Evolutionary conservation across 1,140 invertebrate species (phyloP).

Genomic region (Drosophila sturtevanti): DNA sequence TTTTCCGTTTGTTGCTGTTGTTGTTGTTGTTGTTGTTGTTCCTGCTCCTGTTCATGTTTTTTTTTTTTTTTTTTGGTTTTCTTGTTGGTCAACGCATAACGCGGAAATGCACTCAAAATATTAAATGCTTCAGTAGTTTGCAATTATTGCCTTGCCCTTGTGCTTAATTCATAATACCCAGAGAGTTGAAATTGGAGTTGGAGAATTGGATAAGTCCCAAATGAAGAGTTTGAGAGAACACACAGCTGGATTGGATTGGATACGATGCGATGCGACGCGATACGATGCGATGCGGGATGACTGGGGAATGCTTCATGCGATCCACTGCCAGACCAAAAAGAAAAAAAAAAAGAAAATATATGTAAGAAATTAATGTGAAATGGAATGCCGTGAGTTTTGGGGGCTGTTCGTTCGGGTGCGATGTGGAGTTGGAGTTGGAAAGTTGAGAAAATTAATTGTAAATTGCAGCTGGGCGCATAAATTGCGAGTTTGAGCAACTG

Average conservation of each 20-base stretch:
- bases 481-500: neutral
- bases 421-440: neutral
- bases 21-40: neutral
- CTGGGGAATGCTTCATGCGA: neutral
- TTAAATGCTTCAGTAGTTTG: conserved; percentile 80
- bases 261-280: neutral
- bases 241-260: neutral
- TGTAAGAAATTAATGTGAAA: no score
- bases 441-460: conserved; percentile 14
- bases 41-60: no score
- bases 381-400: neutral
- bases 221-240: conserved; percentile 1
- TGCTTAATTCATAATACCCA: conserved; percentile 75
- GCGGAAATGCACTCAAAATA: conserved; percentile 80
- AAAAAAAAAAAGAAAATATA: no score
- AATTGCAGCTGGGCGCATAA: conserved; percentile 8
- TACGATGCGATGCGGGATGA: neutral
- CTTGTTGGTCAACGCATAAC: conserved; percentile 45
- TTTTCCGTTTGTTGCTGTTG: neutral
- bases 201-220: conserved; percentile 1
- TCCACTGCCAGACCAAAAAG: neutral
- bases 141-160: conserved; percentile 63
- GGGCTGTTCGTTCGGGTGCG: neutral
- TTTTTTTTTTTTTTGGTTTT: conserved; percentile 23
- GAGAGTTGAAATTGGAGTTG: conserved; percentile 14